A percentile compares a stretch with the other conserved stretches of the same genome.
phyloP scores from a whole-genome alignment of 1,140 invertebrate species.

The Drosophila oshimai region DNA sequence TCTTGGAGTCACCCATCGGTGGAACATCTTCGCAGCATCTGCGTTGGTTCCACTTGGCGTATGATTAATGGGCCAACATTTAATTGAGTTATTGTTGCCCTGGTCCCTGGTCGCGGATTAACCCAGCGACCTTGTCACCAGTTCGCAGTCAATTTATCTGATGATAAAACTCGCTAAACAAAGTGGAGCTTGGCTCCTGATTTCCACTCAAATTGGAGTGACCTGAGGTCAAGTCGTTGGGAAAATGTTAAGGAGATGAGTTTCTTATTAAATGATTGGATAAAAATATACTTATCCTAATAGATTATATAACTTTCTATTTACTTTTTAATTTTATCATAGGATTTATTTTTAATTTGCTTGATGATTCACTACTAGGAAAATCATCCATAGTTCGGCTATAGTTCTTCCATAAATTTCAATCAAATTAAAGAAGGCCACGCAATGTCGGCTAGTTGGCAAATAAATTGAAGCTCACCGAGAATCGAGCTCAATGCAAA shows the following conservation, averaged over 20 bases:
- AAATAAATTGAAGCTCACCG: constrained; percentile 64
- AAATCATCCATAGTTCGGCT: background rate
- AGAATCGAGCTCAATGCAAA: constrained; percentile 9
- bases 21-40: constrained; percentile 4
- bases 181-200: background rate
- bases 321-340: too few relatives aligned
- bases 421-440: constrained; percentile 74
- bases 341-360: background rate
- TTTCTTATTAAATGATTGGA: background rate
- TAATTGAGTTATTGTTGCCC: constrained; percentile 76
- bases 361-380: background rate
- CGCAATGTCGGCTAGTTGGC: constrained; percentile 35
- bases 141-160: constrained; percentile 14
- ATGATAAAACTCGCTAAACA: background rate
- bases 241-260: background rate
- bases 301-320: too few relatives aligned
- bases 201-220: background rate
- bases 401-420: constrained; percentile 74
- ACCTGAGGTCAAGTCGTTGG: background rate
- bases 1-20: constrained; percentile 10
- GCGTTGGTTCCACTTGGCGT: constrained; percentile 47
- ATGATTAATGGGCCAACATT: constrained; percentile 71
- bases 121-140: constrained; percentile 75
- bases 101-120: constrained; percentile 46
- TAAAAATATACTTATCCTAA: too few relatives aligned